Evolutionary conservation across 1,140 invertebrate species (phyloP), one percentile per base, ranked within the genome.

Genomic region (Notospermus geniculatus): DNA sequence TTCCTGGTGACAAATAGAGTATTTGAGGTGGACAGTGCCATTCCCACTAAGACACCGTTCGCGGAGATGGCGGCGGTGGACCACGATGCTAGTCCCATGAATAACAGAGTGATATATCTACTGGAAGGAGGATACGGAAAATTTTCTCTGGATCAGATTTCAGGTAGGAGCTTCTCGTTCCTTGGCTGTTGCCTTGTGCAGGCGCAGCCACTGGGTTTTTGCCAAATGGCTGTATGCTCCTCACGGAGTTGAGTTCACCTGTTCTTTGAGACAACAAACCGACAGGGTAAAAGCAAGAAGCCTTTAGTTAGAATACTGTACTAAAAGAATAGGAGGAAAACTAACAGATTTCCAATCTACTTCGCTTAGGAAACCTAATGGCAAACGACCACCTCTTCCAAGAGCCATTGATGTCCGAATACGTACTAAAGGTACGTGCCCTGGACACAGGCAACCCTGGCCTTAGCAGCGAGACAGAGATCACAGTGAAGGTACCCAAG

Each of bases 381-480:
- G 50, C 54, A 0, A 45, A 30, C 11, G 32, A 30, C 29, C 11
- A 39, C n/a, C 53, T 61, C 9, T 19, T 53, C 19, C 19, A 22
- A 27, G 30, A 55, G 13, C 59, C 59, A 11, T 54, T 30, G 13
- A 28, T 29, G 28, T 19, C 43, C 19, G 17, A 57, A 9, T 63
- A 63, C 41, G 4, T 1, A 19, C 55, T 63, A 5, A 50, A 46
- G 28, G 27, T 63, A 13, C 1, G 30, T 17, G 61, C 54, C n/a
- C 28, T 52, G 1, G 61, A 63, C 30, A 52, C 45, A 4, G 61
- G 61, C 1, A n/a, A 57, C 13, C 61, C 61, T 9, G 45, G 30
- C 22, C 43, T 63, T 2, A 46, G 41, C 2, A 29, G 17, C 25
- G 23, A 32, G 4, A 28, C 25, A 2, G 27, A 25, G 28, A 32